Conservation (phyloP, 2,797 vertebrate genomes). For the Anas acuta region DNA sequence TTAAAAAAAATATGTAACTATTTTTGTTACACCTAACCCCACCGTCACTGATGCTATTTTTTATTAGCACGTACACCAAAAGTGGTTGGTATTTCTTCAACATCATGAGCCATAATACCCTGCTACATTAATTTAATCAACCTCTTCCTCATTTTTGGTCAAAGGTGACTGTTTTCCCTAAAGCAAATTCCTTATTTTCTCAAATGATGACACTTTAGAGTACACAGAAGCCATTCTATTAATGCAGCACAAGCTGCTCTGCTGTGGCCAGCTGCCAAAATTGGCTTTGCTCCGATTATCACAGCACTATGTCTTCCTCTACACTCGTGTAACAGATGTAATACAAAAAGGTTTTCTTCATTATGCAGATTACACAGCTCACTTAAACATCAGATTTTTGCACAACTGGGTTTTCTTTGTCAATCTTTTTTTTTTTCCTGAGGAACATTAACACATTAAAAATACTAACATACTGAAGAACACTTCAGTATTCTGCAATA, state of each 20-base stretch:
- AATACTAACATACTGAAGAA: background rate
- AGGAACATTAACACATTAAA: background rate
- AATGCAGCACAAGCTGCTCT: background rate
- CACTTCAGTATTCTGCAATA: background rate
- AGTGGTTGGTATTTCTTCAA: background rate
- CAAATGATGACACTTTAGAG: background rate
- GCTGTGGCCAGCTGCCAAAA: background rate
- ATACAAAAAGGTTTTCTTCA: background rate
- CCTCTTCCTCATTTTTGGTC: background rate
- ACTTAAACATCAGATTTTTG: background rate
- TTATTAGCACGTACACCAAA: background rate
- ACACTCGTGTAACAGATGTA: background rate
- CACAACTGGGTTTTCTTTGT: background rate
- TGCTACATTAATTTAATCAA: background rate
- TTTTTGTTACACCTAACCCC: background rate
- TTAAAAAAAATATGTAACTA: background rate
- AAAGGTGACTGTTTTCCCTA: background rate
- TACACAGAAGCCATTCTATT: background rate
- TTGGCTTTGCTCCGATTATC: background rate
- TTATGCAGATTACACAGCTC: background rate
- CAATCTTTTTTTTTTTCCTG: background rate
- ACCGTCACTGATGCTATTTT: background rate
- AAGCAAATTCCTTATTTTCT: background rate
- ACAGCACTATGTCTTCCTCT: background rate
- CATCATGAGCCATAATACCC: background rate